Evolutionary conservation across 2,113 vertebrate species (phyloP).

Genomic region (Scomber japonicus): DNA sequence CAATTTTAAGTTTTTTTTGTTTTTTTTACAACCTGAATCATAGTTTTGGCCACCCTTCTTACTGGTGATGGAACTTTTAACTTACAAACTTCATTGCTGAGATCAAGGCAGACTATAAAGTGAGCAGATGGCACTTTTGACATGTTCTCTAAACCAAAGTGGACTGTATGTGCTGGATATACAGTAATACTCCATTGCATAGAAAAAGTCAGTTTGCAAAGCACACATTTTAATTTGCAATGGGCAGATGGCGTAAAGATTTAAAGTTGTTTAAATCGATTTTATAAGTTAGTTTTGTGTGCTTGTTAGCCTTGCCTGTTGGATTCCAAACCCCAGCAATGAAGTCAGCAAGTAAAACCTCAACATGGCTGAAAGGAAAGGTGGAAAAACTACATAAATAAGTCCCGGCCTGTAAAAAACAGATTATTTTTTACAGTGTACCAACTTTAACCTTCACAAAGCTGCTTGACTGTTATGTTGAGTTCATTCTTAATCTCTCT

Average conservation of each 20-base stretch:
- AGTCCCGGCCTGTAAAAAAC: not conserved
- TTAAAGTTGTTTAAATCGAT: not conserved
- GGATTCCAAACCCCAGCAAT: not conserved
- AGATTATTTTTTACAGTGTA: not conserved
- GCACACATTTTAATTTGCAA: not conserved
- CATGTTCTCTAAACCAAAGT: too few species aligned
- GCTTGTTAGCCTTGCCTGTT: not conserved
- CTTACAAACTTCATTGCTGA: too few species aligned
- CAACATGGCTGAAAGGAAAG: too few species aligned
- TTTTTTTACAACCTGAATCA: too few species aligned
- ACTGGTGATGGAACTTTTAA: too few species aligned
- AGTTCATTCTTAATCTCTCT: constrained; percentile 1
- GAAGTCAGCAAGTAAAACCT: too few species aligned
- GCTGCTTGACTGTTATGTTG: not conserved
- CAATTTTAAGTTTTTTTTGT: too few species aligned
- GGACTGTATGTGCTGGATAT: too few species aligned
- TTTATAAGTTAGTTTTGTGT: not conserved
- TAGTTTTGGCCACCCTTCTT: too few species aligned
- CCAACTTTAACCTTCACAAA: not conserved
- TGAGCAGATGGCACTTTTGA: too few species aligned
- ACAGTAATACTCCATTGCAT: too few species aligned
- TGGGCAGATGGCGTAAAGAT: not conserved
- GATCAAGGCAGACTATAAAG: too few species aligned
- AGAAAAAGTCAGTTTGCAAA: not conserved
- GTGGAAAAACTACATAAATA: not conserved